phyloP scores from a whole-genome alignment of 2,113 vertebrate species.

The Melanerpes aurifrons region DNA sequence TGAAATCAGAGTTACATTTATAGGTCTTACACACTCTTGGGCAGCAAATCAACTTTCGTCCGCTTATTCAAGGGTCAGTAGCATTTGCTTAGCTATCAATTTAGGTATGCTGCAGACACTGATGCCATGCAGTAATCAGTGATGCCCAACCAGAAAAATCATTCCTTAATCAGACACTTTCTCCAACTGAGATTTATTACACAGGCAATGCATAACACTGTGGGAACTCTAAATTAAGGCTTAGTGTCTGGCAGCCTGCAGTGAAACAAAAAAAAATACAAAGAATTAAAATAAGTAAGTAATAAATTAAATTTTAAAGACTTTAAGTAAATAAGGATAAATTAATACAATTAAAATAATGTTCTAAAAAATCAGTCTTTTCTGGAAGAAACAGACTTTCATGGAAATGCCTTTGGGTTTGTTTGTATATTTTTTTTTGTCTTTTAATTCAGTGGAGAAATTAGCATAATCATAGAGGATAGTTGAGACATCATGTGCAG shows the following conservation, averaged over 20 bases:
- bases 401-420: background rate
- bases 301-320: no score
- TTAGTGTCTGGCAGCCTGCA: background rate
- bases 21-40: slow-evolving; percentile 67
- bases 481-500: background rate
- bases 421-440: no score
- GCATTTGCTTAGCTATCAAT: slow-evolving; percentile 71
- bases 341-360: no score
- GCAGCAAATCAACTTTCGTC: slow-evolving; percentile 63
- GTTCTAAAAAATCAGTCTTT: background rate
- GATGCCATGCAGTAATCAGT: background rate
- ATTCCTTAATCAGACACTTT: slow-evolving; percentile 23
- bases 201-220: background rate
- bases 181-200: slow-evolving; percentile 45
- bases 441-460: background rate
- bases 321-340: no score
- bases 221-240: background rate
- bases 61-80: slow-evolving; percentile 64
- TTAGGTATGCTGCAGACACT: slow-evolving; percentile 35
- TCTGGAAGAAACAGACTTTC: background rate
- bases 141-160: slow-evolving; percentile 24
- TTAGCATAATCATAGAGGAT: background rate
- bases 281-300: no score
- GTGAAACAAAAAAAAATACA: background rate
- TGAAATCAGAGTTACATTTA: slow-evolving; percentile 76